These are phyloP conservation scores for Gadopsis marmoratus DNA, from an alignment of 2,797 vertebrate species.

Conservation along the genomic window DNA sequence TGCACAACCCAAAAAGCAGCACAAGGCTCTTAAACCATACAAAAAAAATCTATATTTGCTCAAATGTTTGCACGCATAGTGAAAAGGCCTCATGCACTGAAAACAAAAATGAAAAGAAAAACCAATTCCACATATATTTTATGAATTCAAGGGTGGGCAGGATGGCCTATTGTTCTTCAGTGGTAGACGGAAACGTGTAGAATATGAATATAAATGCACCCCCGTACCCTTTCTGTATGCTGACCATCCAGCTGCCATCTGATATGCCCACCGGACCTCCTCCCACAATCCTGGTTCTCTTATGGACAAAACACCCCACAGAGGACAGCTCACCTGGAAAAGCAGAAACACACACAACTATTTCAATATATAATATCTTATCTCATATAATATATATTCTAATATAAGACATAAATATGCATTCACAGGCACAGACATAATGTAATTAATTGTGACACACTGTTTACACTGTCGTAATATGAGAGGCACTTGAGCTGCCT, in stretches of 20 bases:
- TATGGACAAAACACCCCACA: constrained; percentile 83
- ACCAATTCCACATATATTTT: background rate
- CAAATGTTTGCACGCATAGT: background rate
- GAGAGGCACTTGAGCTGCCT: constrained; percentile 31
- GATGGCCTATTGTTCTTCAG: constrained; percentile 30
- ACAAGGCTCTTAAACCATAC: background rate
- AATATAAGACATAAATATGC: background rate
- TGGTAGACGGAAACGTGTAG: constrained; percentile 19
- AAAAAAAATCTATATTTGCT: background rate
- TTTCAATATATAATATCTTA: background rate
- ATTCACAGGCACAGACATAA: background rate
- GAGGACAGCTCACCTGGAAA: constrained; percentile 70
- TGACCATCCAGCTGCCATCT: constrained; percentile 97
- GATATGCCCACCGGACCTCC: constrained; percentile 91
- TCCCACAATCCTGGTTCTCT: constrained; percentile 91
- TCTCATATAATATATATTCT: background rate
- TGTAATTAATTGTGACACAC: constrained; percentile 34
- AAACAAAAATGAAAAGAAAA: background rate
- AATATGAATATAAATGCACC: constrained; percentile 35
- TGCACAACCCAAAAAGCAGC: background rate
- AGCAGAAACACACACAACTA: constrained; percentile 15
- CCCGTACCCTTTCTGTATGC: constrained; percentile 89
- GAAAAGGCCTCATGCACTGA: too few species aligned
- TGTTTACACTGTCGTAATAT: constrained; percentile 41
- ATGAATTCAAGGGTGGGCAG: constrained; percentile 13